phyloP scores from a whole-genome alignment of 1,140 invertebrate species.

The Formica selysi region DNA sequence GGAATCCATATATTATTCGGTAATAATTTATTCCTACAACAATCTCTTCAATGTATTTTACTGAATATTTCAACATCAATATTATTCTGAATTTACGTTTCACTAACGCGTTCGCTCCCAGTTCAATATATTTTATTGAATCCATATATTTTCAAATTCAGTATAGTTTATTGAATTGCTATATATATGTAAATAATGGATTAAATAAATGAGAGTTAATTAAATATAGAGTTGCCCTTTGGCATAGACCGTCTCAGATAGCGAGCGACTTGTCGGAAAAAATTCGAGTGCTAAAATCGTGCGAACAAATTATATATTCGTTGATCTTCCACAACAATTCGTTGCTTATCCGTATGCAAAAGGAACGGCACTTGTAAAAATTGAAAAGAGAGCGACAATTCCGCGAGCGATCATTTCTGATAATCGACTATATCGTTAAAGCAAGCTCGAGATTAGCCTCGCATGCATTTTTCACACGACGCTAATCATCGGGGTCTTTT shows the following conservation, averaged over 20 bases:
- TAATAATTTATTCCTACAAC: neutral
- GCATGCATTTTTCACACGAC: conserved; percentile 12
- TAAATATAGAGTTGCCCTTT: neutral
- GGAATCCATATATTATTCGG: neutral
- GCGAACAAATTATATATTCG: neutral
- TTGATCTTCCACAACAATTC: conserved; percentile 23
- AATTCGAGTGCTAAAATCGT: neutral
- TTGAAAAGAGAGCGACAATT: neutral
- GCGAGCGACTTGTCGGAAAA: neutral
- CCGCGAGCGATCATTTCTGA: neutral
- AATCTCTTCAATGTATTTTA: neutral
- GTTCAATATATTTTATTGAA: neutral
- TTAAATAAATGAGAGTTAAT: neutral
- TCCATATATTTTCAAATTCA: neutral
- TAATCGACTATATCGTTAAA: neutral
- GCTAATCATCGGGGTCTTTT: conserved; percentile 25
- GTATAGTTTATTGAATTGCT: conserved; percentile 24
- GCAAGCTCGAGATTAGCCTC: neutral
- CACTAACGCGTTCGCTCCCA: neutral
- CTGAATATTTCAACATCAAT: neutral
- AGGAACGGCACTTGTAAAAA: conserved; percentile 21
- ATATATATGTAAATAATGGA: neutral
- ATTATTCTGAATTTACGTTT: neutral
- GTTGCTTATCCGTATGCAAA: conserved; percentile 36
- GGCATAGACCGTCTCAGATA: neutral